A percentile compares a stretch with the other conserved stretches of the same genome.
Conservation (phyloP, 2,888 invertebrate genomes). For the Leptopilina myrica region DNA sequence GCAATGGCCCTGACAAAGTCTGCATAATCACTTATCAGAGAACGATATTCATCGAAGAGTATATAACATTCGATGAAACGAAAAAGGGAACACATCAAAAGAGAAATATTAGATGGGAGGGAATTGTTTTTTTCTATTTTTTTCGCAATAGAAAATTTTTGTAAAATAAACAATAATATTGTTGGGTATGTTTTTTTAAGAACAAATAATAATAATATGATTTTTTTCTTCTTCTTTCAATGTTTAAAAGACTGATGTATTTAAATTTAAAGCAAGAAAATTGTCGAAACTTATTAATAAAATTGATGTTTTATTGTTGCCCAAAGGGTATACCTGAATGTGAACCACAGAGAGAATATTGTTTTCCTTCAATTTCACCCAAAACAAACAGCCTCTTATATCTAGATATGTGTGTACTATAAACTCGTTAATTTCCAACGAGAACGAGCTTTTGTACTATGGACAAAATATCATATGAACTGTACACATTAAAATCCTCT, state of each 20-base stretch:
- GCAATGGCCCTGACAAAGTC: conserved; percentile 39
- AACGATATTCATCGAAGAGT: conserved; percentile 36
- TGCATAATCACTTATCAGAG: conserved; percentile 39
- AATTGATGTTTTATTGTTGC: too few relatives aligned
- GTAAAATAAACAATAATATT: too few relatives aligned
- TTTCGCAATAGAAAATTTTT: background rate
- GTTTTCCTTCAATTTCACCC: conserved; percentile 71
- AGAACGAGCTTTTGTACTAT: conserved; percentile 60
- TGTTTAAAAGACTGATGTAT: too few relatives aligned
- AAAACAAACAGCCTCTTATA: conserved; percentile 69
- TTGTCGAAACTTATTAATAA: too few relatives aligned
- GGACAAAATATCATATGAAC: conserved; percentile 53
- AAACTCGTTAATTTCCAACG: conserved; percentile 67
- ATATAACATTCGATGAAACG: conserved; percentile 12
- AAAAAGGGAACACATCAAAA: conserved; percentile 25
- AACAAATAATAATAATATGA: too few relatives aligned
- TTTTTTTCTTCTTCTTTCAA: too few relatives aligned
- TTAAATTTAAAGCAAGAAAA: too few relatives aligned
- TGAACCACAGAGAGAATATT: conserved; percentile 27
- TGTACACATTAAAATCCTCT: background rate
- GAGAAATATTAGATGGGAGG: conserved; percentile 18
- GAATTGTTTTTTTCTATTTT: conserved; percentile 11
- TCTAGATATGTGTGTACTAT: conserved; percentile 59
- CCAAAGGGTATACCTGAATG: too few relatives aligned
- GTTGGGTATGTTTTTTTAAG: too few relatives aligned